These are phyloP conservation scores for Endotricha flammealis DNA, from an alignment of 2,888 invertebrate species.

Conservation along the genomic window DNA sequence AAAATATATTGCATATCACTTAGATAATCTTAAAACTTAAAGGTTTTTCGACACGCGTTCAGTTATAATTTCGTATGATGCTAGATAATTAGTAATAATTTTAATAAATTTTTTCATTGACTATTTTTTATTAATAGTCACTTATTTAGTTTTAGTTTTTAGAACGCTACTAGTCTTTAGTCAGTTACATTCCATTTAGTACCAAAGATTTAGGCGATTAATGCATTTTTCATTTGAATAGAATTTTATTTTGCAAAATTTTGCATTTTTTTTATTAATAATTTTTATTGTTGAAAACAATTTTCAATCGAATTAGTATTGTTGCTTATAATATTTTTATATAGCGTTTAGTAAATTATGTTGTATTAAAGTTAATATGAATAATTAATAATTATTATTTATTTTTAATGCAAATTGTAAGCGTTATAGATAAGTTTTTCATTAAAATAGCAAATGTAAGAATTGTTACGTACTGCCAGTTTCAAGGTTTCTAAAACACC, in stretches of 20 bases:
- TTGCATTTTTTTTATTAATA: constrained; percentile 9
- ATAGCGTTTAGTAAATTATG: constrained; percentile 43
- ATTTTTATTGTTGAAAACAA: constrained; percentile 33
- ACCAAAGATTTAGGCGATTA: constrained; percentile 8
- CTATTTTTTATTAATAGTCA: constrained; percentile 8
- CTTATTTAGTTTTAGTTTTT: background rate
- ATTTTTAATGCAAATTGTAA: constrained; percentile 38
- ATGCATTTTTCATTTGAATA: background rate
- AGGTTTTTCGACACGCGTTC: constrained; percentile 32
- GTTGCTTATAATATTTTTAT: constrained; percentile 44
- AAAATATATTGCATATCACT: constrained; percentile 74
- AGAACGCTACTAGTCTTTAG: background rate
- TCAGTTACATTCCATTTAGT: constrained; percentile 6
- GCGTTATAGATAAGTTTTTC: constrained; percentile 42
- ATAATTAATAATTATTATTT: constrained; percentile 40
- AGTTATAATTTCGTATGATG: constrained; percentile 32
- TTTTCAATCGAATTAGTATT: constrained; percentile 31
- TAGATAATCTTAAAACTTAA: constrained; percentile 52
- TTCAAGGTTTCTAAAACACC: constrained; percentile 67
- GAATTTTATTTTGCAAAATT: background rate
- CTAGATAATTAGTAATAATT: constrained; percentile 33
- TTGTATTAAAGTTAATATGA: no score
- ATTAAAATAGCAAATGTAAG: constrained; percentile 43
- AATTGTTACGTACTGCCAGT: constrained; percentile 67
- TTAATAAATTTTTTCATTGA: constrained; percentile 25